Evolutionary conservation across 2,888 invertebrate species (phyloP).

Genomic region (Nephrotoma appendiculata): DNA sequence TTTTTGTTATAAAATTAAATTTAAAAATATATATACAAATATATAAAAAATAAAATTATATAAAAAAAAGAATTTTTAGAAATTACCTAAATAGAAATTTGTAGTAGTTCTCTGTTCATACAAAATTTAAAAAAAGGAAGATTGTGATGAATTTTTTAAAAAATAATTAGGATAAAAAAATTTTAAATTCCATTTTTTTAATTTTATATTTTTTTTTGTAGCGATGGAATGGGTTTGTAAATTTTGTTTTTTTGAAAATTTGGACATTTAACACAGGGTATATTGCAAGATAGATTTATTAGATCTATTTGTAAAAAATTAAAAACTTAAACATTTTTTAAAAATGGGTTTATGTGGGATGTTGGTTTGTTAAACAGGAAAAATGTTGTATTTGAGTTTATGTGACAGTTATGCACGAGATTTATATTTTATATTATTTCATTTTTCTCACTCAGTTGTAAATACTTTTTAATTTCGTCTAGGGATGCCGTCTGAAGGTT

Average conservation of each 20-base stretch:
- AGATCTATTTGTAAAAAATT: background rate
- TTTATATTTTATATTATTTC: background rate
- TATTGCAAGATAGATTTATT: background rate
- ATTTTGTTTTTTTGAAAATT: background rate
- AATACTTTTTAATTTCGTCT: background rate
- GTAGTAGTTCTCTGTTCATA: background rate
- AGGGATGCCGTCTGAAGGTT: background rate
- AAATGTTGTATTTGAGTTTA: background rate
- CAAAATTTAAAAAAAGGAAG: background rate
- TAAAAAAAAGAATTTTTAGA: background rate
- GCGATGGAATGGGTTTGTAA: background rate
- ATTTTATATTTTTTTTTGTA: background rate
- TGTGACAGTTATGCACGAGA: background rate
- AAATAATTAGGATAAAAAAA: background rate
- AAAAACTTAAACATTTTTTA: background rate
- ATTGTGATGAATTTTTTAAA: background rate
- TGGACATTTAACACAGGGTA: background rate
- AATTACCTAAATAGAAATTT: background rate
- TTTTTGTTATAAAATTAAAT: background rate
- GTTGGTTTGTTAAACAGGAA: background rate
- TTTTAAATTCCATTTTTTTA: background rate
- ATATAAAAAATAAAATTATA: background rate
- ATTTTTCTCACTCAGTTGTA: background rate
- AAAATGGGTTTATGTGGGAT: background rate
- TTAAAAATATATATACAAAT: background rate